phyloP scores from a whole-genome alignment of 2,888 invertebrate genomes.

The Lamellibrachia columna region DNA sequence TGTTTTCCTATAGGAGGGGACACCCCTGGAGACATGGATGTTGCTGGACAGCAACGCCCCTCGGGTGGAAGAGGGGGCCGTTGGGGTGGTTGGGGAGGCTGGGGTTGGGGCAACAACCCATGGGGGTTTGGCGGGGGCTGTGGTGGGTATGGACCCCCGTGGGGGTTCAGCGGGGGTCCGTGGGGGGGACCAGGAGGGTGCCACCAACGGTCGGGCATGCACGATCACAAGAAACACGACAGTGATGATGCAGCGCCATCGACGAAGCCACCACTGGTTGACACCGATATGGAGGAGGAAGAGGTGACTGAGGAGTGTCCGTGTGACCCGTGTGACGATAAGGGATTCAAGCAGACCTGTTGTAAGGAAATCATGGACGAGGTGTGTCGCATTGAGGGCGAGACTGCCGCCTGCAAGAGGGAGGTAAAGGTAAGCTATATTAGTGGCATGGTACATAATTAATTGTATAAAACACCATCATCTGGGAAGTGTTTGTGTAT shows the following conservation, averaged over 20 bases:
- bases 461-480: no score
- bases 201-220: neutral
- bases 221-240: neutral
- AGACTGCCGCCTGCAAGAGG: neutral
- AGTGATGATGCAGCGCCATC: neutral
- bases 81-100: slow-evolving; percentile 41
- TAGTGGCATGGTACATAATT: no score
- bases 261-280: neutral
- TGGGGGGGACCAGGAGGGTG: neutral
- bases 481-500: no score
- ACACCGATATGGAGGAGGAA: slow-evolving; percentile 9
- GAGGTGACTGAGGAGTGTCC: neutral
- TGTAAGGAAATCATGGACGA: neutral
- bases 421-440: neutral
- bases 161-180: neutral
- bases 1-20: neutral
- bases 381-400: neutral
- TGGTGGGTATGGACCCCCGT: neutral
- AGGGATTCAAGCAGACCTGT: neutral
- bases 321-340: neutral
- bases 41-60: neutral
- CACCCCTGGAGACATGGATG: neutral
- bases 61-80: neutral
- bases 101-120: slow-evolving; percentile 23
- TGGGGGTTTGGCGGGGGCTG: neutral